Base-by-base conservation (phyloP, 2,888 invertebrate genomes). In the Mesorhabditis spiculigera region DNA sequence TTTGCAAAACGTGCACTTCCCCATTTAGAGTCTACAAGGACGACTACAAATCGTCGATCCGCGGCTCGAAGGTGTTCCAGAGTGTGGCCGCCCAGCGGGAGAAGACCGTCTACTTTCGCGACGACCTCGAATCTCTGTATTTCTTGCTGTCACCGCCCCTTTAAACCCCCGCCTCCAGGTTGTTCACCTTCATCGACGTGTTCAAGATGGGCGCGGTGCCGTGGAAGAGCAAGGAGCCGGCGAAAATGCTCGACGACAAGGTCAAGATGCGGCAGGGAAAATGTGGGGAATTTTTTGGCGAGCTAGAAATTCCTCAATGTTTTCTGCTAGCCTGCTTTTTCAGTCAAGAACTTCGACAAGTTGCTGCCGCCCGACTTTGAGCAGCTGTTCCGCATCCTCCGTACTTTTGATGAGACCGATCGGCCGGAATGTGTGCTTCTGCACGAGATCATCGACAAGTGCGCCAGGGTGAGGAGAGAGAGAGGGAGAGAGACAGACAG, bases 91-190 rank as follows among this genome's bases (percentile, higher is more conserved):
- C 58, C n/a, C 58, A 50, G 2, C 58, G 58, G n/a, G 10, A 50
- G n/a, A n/a, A 50, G 58, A 10, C 58, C n/a, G 58, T 50, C 58
- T 50, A 50, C n/a, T 50, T 50, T 50, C 58, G 58, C n/a, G 58
- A 50, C n/a, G 58, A 50, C 3, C 58, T 50, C 10, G 58, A 50
- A 50, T 50, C 58, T 0, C n/a, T 50, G 58, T 50, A 50, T 13
- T 50, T 1, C n/a, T 50, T 3, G 2, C 8, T n/a, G n/a, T 50
- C n/a, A 13, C n/a, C 1, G 3, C 1, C 8, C n/a, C 8, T 50
- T 13, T 50, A 50, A 13, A 50, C 13, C 58, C 8, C 8, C n/a
- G 1, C n/a, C 10, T 3, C n/a, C 58, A 50, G 58, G 58, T 10
- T 50, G 8, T 50, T 13, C n/a, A n/a, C 58, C 8, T 50, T 50